phyloP scores from a whole-genome alignment of 1,140 invertebrate species.

The Sarcophaga bullata region DNA sequence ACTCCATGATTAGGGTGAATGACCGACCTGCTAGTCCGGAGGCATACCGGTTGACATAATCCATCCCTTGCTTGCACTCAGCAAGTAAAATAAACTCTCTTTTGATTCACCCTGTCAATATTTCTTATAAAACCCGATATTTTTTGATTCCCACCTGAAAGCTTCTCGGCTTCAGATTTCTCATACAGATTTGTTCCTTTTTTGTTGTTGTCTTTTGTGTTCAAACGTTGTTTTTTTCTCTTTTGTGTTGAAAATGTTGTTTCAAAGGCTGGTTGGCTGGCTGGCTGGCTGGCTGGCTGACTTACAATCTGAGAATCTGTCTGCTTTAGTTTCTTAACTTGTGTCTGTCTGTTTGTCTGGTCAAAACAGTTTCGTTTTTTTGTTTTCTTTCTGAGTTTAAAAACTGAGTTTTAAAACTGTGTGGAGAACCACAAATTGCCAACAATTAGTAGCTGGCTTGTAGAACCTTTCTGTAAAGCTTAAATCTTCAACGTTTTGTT shows the following conservation, averaged over 20 bases:
- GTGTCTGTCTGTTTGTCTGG: slow-evolving; percentile 3
- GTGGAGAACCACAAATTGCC: slow-evolving; percentile 41
- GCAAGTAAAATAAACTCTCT: no score
- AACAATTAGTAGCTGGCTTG: slow-evolving; percentile 42
- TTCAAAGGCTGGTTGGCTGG: no score
- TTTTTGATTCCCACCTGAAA: slow-evolving; percentile 21
- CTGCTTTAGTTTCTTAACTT: slow-evolving; percentile 1
- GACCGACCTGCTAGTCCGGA: no score
- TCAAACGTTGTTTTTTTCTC: no score
- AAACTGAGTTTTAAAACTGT: slow-evolving; percentile 5
- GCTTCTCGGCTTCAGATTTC: neutral
- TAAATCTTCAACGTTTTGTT: neutral
- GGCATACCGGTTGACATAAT: no score
- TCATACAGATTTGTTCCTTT: neutral
- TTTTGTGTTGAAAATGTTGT: no score
- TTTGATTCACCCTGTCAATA: no score
- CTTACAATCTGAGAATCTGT: slow-evolving; percentile 13
- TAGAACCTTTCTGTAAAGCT: neutral
- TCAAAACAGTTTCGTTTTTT: neutral
- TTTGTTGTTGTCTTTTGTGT: no score
- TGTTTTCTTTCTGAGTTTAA: slow-evolving; percentile 26
- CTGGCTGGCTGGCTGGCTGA: no score
- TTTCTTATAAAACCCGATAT: neutral
- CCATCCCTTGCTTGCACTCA: no score
- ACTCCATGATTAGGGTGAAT: no score